These are phyloP conservation scores for Brachyhypopomus gauderio DNA, from an alignment of 2,113 vertebrate species.

Conservation along the genomic window DNA sequence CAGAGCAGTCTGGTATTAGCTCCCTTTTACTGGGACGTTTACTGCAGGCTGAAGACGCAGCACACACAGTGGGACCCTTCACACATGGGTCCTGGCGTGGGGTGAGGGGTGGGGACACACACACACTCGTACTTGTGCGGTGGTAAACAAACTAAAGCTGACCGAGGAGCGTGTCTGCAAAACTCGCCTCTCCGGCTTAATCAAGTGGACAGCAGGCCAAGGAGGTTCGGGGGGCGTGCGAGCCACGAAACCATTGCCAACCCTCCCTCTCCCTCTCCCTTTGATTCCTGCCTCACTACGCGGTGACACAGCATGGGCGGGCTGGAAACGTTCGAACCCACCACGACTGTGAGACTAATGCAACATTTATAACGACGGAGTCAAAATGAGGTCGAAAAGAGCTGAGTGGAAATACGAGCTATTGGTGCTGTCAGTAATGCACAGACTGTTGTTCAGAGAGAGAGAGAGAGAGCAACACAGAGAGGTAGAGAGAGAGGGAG, in stretches of 20 bases:
- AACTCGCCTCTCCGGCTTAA: not conserved
- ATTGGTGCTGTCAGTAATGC: slow-evolving; percentile 1
- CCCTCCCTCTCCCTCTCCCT: not conserved
- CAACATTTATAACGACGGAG: slow-evolving; percentile 13
- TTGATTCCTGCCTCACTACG: slow-evolving; percentile 1
- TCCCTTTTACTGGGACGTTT: slow-evolving; percentile 33
- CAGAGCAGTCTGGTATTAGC: slow-evolving; percentile 18
- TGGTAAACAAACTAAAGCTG: not conserved
- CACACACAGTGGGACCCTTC: not conserved
- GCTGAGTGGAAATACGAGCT: not conserved
- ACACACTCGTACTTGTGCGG: not conserved
- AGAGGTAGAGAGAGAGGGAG: slow-evolving; percentile 26
- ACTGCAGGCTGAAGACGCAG: slow-evolving; percentile 15
- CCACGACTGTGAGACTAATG: not conserved
- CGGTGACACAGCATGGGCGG: not conserved
- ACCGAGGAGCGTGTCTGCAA: not conserved
- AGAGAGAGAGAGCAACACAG: slow-evolving; percentile 55
- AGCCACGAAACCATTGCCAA: not conserved
- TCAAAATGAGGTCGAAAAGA: not conserved
- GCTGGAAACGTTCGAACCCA: not conserved
- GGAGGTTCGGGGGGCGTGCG: not conserved
- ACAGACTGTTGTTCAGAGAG: slow-evolving; percentile 7
- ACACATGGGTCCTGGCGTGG: not conserved
- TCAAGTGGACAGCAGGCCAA: not conserved
- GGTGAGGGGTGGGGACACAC: not conserved